Evolutionary conservation across 1,140 invertebrate species (phyloP).

Genomic region (Camponotus floridanus): DNA sequence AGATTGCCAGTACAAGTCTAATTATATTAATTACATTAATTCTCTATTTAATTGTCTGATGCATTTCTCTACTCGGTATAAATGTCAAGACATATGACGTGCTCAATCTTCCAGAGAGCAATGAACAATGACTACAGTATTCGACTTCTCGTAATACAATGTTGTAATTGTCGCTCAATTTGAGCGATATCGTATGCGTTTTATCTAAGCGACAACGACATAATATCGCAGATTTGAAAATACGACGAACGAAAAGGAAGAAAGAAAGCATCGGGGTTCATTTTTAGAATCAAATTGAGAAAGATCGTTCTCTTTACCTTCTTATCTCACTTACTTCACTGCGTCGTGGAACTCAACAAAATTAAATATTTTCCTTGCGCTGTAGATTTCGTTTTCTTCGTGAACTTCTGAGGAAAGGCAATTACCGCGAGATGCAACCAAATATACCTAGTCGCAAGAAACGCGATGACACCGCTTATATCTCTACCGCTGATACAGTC

Average conservation of each 20-base stretch:
- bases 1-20: not conserved
- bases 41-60: not conserved
- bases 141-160: conserved; percentile 18
- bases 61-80: not conserved
- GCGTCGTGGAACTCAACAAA: conserved; percentile 8
- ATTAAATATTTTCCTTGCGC: conserved; percentile 53
- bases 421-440: conserved; percentile 11
- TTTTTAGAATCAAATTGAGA: not conserved
- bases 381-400: conserved; percentile 51
- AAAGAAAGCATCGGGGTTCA: conserved; percentile 16
- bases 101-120: not conserved
- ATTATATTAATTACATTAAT: not conserved
- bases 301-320: conserved; percentile 24
- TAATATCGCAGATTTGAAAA: conserved; percentile 10
- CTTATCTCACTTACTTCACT: conserved; percentile 41
- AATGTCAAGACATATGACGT: not conserved
- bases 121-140: conserved; percentile 1
- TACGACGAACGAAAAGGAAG: not conserved
- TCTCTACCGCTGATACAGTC: conserved; percentile 31
- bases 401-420: not conserved
- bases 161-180: not conserved
- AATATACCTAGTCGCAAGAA: conserved; percentile 21
- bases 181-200: not conserved
- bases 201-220: too few relatives aligned
- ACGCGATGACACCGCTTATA: not conserved